Base-by-base conservation (phyloP, 2,797 vertebrate species). In the Hydrocynus forskahlii region DNA sequence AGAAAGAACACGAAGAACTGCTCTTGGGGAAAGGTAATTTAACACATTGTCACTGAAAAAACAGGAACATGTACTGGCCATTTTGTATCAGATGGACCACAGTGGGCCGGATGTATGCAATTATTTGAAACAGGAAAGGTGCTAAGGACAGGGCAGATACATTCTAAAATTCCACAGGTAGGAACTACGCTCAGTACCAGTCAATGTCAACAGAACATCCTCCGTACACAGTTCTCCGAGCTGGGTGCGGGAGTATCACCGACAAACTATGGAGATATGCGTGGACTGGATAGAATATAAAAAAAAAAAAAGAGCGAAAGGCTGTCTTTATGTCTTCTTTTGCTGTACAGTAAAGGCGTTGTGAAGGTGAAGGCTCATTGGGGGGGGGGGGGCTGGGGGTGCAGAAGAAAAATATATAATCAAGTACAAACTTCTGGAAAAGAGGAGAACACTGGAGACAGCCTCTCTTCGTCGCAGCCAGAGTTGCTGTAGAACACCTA, bases 261-360 rank as follows among this genome's bases (percentile, higher is more conserved):
- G 69, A 68, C 38, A 68, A 62, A 64, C 81, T 87, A 87, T 80
- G 79, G 80, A 55, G 60, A 85, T 79, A 68, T 80, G 69, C 66
- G 60, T 74, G 80, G 55, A 81, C 76, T 81, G 69, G 25, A 66
- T 66, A 78, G 21, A 72, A 77, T 5, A 9, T 72, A 83, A 83
- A 45, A 55, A 6, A 86, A 72, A 45, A 55, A 6, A 86, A 72
- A 80, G 73, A 73, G 79, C 78, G 13, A 40, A 80, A 48, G 75
- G 63, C 19, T 48, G 81, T 19, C 48, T 84, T 85, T 84, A 77
- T 81, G 84, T 76, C 82, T 84, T 79, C 81, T 88, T 82, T 63
- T 84, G 52, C 52, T 88, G 86, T 87, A 89, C 84, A 89, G 83
- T 84, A 86, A 91, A 93, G 89, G 91, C 92, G 91, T 88, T 83